Percentiles rank a stretch among this genome's conserved stretches.
Conservation (phyloP, 2,888 invertebrate genomes). For the Malthinus flaveolus region DNA sequence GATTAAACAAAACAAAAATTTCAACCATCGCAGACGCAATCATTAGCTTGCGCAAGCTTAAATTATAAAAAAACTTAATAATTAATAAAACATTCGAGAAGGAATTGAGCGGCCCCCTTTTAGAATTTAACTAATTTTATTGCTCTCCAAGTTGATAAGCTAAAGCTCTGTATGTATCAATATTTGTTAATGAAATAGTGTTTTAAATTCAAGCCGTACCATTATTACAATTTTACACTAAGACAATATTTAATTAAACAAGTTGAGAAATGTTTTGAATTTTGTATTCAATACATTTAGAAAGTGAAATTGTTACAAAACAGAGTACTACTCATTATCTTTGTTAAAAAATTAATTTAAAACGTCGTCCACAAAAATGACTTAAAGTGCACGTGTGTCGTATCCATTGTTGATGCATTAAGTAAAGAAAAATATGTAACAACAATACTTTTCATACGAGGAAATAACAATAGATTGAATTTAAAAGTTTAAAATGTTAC, state of each 20-base stretch:
- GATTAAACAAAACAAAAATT: background rate
- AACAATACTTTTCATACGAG: slow-evolving; percentile 3
- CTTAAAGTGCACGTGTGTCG: slow-evolving; percentile 2
- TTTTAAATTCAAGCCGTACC: background rate
- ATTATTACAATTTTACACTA: background rate
- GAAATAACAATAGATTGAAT: slow-evolving; percentile 11
- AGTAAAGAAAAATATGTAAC: background rate
- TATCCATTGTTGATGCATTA: background rate
- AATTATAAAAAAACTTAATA: background rate
- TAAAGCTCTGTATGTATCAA: no score
- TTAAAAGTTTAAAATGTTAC: slow-evolving; percentile 9
- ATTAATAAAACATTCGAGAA: no score
- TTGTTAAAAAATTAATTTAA: slow-evolving; percentile 15
- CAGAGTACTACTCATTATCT: slow-evolving; percentile 8
- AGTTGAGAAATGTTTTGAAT: slow-evolving; percentile 17
- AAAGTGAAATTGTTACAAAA: slow-evolving; percentile 25
- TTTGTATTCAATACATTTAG: slow-evolving; percentile 20
- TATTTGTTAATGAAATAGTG: no score
- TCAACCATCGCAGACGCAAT: background rate
- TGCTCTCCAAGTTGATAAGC: no score
- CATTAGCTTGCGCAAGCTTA: background rate
- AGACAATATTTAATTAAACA: slow-evolving; percentile 9
- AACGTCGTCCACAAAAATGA: slow-evolving; percentile 2
- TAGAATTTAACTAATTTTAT: no score
- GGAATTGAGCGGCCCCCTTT: no score